These are phyloP conservation scores for Congeria kusceri DNA, from an alignment of 2,888 invertebrate species.

Conservation along the genomic window DNA sequence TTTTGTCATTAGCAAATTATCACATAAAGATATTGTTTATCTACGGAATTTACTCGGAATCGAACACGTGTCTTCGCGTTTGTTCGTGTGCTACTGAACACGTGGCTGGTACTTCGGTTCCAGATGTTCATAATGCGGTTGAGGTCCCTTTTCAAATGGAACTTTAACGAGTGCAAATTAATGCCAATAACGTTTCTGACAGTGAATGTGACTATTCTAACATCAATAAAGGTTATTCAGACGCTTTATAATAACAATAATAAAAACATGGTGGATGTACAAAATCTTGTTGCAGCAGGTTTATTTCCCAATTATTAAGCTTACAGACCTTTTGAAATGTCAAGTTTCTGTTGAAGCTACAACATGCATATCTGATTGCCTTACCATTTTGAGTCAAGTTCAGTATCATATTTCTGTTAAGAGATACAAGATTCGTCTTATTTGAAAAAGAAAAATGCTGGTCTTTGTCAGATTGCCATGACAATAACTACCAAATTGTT, in stretches of 20 bases:
- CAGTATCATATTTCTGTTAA: constrained; percentile 22
- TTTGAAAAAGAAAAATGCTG: constrained; percentile 24
- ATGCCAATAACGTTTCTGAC: constrained; percentile 3
- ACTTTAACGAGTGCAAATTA: background rate
- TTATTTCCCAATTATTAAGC: constrained; percentile 21
- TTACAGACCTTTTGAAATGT: constrained; percentile 6
- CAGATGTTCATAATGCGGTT: no score
- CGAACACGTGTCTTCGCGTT: background rate
- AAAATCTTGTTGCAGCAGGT: constrained; percentile 7
- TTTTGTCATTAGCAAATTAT: background rate
- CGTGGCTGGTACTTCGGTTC: no score
- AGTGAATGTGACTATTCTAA: background rate
- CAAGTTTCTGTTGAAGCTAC: constrained; percentile 7
- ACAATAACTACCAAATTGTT: no score
- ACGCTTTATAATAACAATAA: constrained; percentile 4
- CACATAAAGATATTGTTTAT: background rate
- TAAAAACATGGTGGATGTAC: constrained; percentile 17
- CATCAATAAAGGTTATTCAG: background rate
- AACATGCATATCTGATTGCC: constrained; percentile 5
- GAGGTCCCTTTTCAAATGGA: no score
- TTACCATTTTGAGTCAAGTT: no score
- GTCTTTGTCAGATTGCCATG: constrained; percentile 6
- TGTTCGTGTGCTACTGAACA: no score
- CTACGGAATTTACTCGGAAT: background rate
- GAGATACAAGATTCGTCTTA: constrained; percentile 23